These are phyloP conservation scores for Idaea aversata DNA, from an alignment of 2,888 invertebrate genomes.

Conservation along the genomic window DNA sequence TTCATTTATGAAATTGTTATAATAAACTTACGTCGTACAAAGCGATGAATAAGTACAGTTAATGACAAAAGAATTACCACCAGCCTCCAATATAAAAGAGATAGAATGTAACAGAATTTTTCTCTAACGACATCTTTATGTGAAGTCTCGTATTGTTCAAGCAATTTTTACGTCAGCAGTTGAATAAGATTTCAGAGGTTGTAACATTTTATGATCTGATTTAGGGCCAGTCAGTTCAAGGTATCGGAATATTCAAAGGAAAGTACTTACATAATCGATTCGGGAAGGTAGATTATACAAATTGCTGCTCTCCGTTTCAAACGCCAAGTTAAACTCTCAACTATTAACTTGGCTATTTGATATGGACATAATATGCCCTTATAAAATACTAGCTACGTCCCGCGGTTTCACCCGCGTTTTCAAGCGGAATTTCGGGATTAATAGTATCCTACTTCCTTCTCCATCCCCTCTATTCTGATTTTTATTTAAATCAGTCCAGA, in stretches of 20 bases:
- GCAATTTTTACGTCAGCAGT: slow-evolving; percentile 28
- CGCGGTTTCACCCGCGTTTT: too few relatives aligned
- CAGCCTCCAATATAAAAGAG: slow-evolving; percentile 30
- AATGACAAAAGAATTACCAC: slow-evolving; percentile 44
- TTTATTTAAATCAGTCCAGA: too few relatives aligned
- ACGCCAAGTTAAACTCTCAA: not conserved
- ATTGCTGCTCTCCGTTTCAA: not conserved
- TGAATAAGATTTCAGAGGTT: slow-evolving; percentile 18
- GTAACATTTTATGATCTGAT: slow-evolving; percentile 8
- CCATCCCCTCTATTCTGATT: too few relatives aligned
- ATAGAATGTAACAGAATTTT: slow-evolving; percentile 37
- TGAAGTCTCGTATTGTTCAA: slow-evolving; percentile 30
- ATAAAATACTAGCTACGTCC: too few relatives aligned
- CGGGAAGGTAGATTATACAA: not conserved
- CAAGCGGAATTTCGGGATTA: too few relatives aligned
- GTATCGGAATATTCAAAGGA: slow-evolving; percentile 3
- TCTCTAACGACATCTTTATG: slow-evolving; percentile 43
- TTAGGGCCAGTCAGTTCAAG: not conserved
- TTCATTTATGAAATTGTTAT: not conserved
- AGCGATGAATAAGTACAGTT: slow-evolving; percentile 41
- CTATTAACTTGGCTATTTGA: not conserved
- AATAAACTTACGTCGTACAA: slow-evolving; percentile 20
- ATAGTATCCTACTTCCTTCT: too few relatives aligned
- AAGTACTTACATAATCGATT: not conserved
- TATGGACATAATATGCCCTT: too few relatives aligned